Evolutionary conservation across 2,113 vertebrate species (phyloP).

Genomic region (Pterocles burchelli): DNA sequence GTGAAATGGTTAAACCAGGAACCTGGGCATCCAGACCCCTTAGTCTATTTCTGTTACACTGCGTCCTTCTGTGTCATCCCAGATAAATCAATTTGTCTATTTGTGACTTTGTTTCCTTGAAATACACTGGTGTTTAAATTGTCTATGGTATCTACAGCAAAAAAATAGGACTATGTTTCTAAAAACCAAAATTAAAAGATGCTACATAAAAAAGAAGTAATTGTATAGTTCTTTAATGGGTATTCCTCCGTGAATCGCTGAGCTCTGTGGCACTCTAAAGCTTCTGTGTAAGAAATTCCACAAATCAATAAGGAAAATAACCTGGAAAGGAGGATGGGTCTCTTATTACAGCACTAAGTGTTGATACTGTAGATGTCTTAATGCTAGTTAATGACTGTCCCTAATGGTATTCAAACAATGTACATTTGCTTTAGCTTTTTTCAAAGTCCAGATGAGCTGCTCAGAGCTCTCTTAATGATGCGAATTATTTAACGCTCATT

Average conservation of each 20-base stretch:
- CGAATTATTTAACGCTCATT: constrained; percentile 58
- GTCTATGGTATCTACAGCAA: background rate
- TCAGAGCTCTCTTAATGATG: constrained; percentile 48
- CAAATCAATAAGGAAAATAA: constrained; percentile 44
- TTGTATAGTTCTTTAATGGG: background rate
- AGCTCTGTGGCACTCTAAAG: background rate
- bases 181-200: constrained; percentile 7
- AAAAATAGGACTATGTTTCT: background rate
- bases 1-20: background rate
- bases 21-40: background rate
- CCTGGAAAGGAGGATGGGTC: background rate
- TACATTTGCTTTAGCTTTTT: constrained; percentile 49
- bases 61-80: background rate
- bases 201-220: background rate
- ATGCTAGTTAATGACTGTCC: constrained; percentile 33
- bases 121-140: background rate
- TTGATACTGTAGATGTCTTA: constrained; percentile 7
- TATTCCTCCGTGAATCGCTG: background rate
- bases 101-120: background rate
- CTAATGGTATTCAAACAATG: constrained; percentile 39
- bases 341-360: background rate
- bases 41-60: background rate
- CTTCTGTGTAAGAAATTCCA: background rate
- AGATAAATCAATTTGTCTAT: background rate
- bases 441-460: constrained; percentile 52